Conservation (phyloP, 2,113 vertebrate species). For the Mus pahari region DNA sequence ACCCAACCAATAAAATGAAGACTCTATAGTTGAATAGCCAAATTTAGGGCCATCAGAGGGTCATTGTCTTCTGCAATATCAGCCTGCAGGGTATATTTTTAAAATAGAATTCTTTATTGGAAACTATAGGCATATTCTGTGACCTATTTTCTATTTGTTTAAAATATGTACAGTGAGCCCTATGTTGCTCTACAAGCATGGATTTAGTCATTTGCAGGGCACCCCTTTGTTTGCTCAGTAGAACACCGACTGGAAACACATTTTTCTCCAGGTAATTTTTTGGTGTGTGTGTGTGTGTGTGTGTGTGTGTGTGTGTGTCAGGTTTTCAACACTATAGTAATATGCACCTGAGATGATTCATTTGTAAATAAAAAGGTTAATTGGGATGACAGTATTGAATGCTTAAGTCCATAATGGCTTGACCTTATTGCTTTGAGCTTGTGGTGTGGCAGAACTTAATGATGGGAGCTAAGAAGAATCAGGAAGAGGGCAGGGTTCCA, state of each 20-base stretch:
- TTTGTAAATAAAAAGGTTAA: neutral
- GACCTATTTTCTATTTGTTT: neutral
- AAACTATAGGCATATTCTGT: neutral
- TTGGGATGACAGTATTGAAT: no score
- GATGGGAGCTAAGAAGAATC: neutral
- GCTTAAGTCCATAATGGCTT: no score
- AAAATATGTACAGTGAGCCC: no score
- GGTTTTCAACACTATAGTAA: neutral
- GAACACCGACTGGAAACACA: neutral
- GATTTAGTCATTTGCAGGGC: neutral
- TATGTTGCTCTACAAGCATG: neutral
- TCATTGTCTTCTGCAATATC: neutral
- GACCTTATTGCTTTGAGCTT: neutral
- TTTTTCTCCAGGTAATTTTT: neutral
- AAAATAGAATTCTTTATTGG: constrained; percentile 5
- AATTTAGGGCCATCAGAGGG: neutral
- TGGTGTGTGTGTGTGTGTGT: no score
- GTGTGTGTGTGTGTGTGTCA: no score
- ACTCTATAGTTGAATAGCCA: neutral
- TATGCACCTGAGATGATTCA: neutral
- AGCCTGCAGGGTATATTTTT: neutral
- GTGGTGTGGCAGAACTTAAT: neutral
- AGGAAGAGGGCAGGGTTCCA: neutral
- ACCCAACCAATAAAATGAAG: neutral
- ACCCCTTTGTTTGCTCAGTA: neutral